Evolutionary conservation across 2,797 vertebrate species (phyloP).

Genomic region (Gambusia yucatana): DNA sequence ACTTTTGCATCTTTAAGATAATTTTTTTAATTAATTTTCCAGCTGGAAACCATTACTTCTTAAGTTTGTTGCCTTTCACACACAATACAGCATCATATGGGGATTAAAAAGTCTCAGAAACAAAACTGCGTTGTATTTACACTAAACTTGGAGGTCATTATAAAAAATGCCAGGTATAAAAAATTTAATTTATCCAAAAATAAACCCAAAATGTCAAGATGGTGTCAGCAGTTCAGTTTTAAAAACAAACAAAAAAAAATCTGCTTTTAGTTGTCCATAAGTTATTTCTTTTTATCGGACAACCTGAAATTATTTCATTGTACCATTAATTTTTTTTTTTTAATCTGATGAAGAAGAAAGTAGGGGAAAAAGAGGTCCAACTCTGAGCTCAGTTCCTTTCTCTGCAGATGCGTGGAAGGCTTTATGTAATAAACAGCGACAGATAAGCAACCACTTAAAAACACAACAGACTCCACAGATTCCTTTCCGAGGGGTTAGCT

Average conservation of each 20-base stretch:
- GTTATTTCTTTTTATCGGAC: background rate
- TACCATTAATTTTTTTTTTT: no score
- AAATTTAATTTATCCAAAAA: background rate
- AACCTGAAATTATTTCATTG: background rate
- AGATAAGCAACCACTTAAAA: conserved; percentile 59
- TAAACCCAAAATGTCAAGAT: background rate
- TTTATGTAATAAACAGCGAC: conserved; percentile 12
- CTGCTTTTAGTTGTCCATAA: background rate
- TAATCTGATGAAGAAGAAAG: background rate
- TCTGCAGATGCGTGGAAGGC: conserved; percentile 21
- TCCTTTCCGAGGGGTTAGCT: conserved; percentile 58
- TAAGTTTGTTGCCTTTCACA: background rate
- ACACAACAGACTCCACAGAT: conserved; percentile 62
- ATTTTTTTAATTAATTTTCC: background rate
- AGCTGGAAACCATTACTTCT: background rate
- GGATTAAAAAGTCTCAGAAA: background rate
- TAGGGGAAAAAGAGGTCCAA: background rate
- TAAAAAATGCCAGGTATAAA: background rate
- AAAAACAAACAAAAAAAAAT: background rate
- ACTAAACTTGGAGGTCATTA: background rate
- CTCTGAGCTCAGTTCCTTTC: background rate
- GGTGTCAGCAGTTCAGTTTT: background rate
- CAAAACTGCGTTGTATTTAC: background rate
- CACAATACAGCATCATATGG: no score
- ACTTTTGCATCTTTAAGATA: background rate